Percentiles rank a stretch among this genome's conserved stretches.
Evolutionary conservation across 37 sponge, comb jelly and placozoan species (phyloP).

Genomic region (Ianthella basta): DNA sequence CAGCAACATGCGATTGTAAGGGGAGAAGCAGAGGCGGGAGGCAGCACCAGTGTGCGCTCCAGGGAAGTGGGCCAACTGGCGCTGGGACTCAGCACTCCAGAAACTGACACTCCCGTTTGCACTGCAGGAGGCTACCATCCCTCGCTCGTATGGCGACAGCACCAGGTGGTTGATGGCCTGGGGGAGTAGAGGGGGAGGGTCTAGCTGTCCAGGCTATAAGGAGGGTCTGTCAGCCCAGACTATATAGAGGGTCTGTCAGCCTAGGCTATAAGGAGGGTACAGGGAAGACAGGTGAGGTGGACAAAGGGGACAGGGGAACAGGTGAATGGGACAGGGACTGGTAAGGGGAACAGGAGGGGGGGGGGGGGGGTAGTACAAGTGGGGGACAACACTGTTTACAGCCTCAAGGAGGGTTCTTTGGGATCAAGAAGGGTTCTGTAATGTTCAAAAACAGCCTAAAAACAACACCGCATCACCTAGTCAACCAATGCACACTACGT

Average conservation of each 20-base stretch:
- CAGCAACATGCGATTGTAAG: constrained; percentile 73
- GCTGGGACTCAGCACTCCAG: constrained; percentile 83
- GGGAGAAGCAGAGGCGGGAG: constrained; percentile 73
- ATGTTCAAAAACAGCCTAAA: too few species aligned
- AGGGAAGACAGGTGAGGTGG: neutral
- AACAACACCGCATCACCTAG: too few species aligned
- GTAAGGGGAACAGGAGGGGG: too few species aligned
- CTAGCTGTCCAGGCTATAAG: neutral
- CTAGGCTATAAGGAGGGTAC: neutral
- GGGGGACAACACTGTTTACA: too few species aligned
- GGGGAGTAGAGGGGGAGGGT: neutral
- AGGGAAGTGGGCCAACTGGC: constrained; percentile 54
- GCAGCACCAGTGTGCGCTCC: constrained; percentile 56
- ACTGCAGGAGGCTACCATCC: constrained; percentile 46
- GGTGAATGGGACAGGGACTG: too few species aligned
- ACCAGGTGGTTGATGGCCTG: constrained; percentile 53
- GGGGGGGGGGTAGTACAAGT: too few species aligned
- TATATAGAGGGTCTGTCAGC: neutral
- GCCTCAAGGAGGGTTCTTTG: too few species aligned
- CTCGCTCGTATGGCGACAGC: constrained; percentile 66
- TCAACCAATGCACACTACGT: too few species aligned
- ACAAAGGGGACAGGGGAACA: too few species aligned
- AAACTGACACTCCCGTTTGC: constrained; percentile 64
- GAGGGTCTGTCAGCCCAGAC: neutral
- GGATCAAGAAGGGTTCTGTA: too few species aligned